Conservation (phyloP, 2,888 invertebrate genomes). For the Drosophila rellima region DNA sequence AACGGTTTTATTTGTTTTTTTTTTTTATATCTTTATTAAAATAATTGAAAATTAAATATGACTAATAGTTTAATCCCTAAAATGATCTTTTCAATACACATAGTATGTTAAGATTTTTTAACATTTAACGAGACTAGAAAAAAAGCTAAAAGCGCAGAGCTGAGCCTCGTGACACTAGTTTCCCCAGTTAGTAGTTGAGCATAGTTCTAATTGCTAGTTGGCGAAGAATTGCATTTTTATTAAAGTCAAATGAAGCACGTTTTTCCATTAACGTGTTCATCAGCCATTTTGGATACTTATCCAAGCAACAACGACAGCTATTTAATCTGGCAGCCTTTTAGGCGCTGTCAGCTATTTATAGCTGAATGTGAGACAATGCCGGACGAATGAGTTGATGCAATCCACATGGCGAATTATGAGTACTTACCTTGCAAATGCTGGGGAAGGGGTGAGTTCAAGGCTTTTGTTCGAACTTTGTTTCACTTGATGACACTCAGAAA, state of each 20-base stretch:
- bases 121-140: too few species aligned
- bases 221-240: neutral
- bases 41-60: too few species aligned
- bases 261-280: neutral
- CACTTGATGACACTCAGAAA: too few species aligned
- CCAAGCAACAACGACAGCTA: neutral
- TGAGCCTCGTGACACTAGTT: constrained; percentile 4
- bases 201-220: neutral
- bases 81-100: too few species aligned
- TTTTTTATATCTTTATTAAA: too few species aligned
- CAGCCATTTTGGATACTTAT: neutral
- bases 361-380: neutral
- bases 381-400: neutral
- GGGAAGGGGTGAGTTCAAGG: too few species aligned
- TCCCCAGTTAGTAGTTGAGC: neutral
- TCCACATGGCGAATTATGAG: neutral
- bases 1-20: too few species aligned
- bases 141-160: neutral
- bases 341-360: constrained; percentile 38
- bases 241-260: neutral
- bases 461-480: too few species aligned
- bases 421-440: too few species aligned
- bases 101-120: too few species aligned
- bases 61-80: too few species aligned
- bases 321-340: constrained; percentile 46